Base-by-base conservation (phyloP, 2,797 vertebrate genomes). In the Cercopithecus petaurista region DNA sequence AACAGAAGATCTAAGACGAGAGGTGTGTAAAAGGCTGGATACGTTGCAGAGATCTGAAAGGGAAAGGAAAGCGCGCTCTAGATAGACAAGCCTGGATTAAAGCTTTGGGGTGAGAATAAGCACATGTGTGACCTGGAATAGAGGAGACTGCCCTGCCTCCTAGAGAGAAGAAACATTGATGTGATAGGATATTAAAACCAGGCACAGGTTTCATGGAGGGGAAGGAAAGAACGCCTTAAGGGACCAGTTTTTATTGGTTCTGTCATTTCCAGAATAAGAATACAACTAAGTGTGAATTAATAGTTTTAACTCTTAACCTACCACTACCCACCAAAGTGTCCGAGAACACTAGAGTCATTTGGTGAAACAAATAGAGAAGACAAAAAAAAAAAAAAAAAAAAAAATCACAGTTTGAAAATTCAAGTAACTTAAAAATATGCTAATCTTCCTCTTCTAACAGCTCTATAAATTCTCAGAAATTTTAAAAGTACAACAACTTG, bases 401-500 rank as follows among this genome's bases (percentile, higher is more conserved):
- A 89, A 55, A 55, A n/a, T n/a, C 30, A 76, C 13, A 50, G 1
- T 33, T 22, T 76, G 77, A 90, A 90, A 97, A 96, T 21, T 48
- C 46, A 93, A 85, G 12, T n/a, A 90, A 79, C 46, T 93, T 82
- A 59, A 90, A 79, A 95, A 76, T 67, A 90, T 70, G 50, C 30
- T 70, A 28, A 92, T 86, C 75, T 90, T 33, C 11, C 28, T 83
- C 28, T 84, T 64, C n/a, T 76, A 67, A 12, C 10, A 57, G 36
- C 28, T 90, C 52, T 80, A n/a, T 76, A 70, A 48, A 90, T 87
- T 83, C 67, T 79, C 64, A 92, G 50, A 90, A 90, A 88, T 76
- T 43, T 90, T 72, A 19, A 39, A 85, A 91, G n/a, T 86, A 39
- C 43, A 52, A 89, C 17, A 87, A 91, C n/a, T 55, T 95, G 41